Percentiles rank a stretch among this genome's conserved stretches.
Evolutionary conservation across 2,113 vertebrate genomes (phyloP).

Genomic region (Phylloscopus trochiloides): DNA sequence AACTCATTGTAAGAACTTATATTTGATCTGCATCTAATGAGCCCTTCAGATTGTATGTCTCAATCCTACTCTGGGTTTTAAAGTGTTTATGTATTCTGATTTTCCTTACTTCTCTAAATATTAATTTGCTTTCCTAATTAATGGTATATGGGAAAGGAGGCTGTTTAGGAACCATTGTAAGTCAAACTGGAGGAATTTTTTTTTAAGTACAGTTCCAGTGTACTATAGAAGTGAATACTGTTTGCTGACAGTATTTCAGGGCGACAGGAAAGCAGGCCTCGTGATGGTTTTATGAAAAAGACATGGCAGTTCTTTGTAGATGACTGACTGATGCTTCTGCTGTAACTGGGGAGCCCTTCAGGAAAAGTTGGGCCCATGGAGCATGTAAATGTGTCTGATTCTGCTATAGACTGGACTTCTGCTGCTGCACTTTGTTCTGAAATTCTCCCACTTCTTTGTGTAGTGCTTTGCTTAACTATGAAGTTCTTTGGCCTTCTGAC

Average conservation of each 20-base stretch:
- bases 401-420: neutral
- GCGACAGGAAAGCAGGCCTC: neutral
- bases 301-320: neutral
- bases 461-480: neutral
- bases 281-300: neutral
- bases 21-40: neutral
- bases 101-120: neutral
- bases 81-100: neutral
- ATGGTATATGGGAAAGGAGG: neutral
- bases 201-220: neutral
- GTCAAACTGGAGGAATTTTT: neutral
- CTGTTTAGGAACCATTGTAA: neutral
- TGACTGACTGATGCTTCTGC: neutral
- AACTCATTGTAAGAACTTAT: accelerated
- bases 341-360: neutral
- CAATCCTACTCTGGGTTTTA: neutral
- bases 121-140: neutral
- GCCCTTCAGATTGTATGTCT: neutral
- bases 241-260: neutral
- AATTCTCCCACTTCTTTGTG: neutral
- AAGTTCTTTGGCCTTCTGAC: neutral
- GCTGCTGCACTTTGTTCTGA: neutral
- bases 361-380: neutral
- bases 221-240: neutral
- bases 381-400: neutral